Conservation (phyloP, 2,797 vertebrate species). For the Lophius americanus region DNA sequence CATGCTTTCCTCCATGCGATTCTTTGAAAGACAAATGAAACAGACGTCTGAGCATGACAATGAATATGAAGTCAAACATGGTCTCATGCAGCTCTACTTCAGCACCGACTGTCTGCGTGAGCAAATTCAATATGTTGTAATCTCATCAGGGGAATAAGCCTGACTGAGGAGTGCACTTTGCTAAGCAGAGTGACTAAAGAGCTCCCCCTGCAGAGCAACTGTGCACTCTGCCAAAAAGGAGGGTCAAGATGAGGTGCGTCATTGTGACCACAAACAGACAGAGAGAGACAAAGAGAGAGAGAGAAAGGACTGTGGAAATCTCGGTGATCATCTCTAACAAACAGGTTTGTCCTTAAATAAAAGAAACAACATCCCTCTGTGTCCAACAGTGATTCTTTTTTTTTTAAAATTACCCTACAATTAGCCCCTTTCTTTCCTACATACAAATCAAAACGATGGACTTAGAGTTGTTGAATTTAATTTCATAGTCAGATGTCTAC, state of each 20-base stretch:
- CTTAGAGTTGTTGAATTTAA: too few relatives aligned
- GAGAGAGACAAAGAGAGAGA: constrained; percentile 2
- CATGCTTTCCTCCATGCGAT: constrained; percentile 84
- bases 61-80: constrained; percentile 15
- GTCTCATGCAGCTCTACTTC: constrained; percentile 17
- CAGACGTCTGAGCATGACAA: constrained; percentile 10
- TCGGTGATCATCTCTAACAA: constrained; percentile 58
- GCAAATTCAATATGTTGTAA: constrained; percentile 51
- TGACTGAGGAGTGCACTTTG: constrained; percentile 23
- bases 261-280: constrained; percentile 5
- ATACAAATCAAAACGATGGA: background rate
- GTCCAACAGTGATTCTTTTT: constrained; percentile 10
- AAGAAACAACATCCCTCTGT: constrained; percentile 50
- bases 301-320: constrained; percentile 31
- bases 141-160: constrained; percentile 43
- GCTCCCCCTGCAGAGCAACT: constrained; percentile 76
- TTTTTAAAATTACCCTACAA: constrained; percentile 7
- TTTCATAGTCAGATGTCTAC: background rate
- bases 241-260: constrained; percentile 13
- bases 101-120: constrained; percentile 34
- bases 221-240: constrained; percentile 39
- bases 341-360: constrained; percentile 50
- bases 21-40: constrained; percentile 55
- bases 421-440: constrained; percentile 11
- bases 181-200: constrained; percentile 68